Percentiles rank a stretch among this genome's conserved stretches.
Evolutionary conservation across 2,888 invertebrate genomes (phyloP).

Genomic region (Caenorhabditis uteleia): DNA sequence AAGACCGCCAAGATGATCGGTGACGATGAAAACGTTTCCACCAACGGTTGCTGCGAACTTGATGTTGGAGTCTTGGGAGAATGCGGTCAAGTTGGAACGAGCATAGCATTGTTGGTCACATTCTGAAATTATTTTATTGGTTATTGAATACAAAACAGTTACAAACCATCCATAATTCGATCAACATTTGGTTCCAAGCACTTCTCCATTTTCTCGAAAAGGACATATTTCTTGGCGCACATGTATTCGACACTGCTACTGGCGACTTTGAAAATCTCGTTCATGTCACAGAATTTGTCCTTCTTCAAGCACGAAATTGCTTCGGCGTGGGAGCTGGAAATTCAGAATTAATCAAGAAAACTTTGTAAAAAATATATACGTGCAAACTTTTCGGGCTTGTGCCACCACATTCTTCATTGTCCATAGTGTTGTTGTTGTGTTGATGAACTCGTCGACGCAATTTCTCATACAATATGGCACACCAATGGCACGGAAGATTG

Average conservation of each 20-base stretch:
- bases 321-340: conserved; percentile 24
- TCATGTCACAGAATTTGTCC: conserved; percentile 37
- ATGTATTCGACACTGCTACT: conserved; percentile 39
- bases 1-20: conserved; percentile 38
- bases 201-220: conserved; percentile 33
- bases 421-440: conserved; percentile 40
- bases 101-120: conserved; percentile 41
- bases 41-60: conserved; percentile 41
- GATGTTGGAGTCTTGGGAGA: conserved; percentile 30
- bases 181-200: conserved; percentile 37
- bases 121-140: conserved; percentile 10
- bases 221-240: conserved; percentile 36
- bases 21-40: conserved; percentile 44
- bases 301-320: conserved; percentile 32
- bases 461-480: conserved; percentile 43
- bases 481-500: conserved; percentile 46
- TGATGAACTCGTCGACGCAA: conserved; percentile 48
- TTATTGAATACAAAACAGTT: neutral
- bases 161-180: conserved; percentile 23
- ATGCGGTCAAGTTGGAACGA: conserved; percentile 36
- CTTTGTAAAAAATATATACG: neutral
- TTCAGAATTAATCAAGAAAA: neutral
- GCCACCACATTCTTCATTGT: conserved; percentile 34
- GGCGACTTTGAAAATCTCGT: conserved; percentile 33
- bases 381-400: conserved; percentile 38